Percentiles rank a stretch among this genome's conserved stretches.
Evolutionary conservation across 64 coral and sea anemone genomes (phyloP).

Genomic region (Montipora capricornis): DNA sequence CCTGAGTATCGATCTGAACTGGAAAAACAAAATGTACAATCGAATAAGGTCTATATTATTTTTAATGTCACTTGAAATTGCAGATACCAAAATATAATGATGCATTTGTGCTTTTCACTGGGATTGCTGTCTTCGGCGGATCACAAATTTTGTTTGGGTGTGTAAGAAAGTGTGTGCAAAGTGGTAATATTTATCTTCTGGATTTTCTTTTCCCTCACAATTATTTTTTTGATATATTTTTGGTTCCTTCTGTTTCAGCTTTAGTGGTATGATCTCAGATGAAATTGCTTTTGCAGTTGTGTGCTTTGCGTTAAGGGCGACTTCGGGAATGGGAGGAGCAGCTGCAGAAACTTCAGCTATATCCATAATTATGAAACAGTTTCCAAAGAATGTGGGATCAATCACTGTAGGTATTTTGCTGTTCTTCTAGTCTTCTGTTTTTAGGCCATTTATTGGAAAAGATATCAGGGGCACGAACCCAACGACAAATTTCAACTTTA

Average conservation of each 20-base stretch:
- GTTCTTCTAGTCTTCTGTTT: too few species aligned
- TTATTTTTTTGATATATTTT: too few species aligned
- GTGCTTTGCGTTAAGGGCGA: neutral
- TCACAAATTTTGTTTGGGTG: constrained; percentile 24
- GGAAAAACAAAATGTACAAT: too few species aligned
- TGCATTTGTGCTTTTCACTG: constrained; percentile 14
- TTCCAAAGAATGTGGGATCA: neutral
- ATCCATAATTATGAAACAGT: neutral
- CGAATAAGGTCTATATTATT: too few species aligned
- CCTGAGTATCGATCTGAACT: too few species aligned
- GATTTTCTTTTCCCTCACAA: too few species aligned
- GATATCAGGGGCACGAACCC: too few species aligned
- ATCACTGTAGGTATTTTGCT: neutral
- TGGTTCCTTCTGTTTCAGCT: neutral
- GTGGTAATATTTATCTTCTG: neutral
- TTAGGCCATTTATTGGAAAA: too few species aligned
- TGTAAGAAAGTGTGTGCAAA: neutral
- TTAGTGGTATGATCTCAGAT: neutral
- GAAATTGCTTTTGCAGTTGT: neutral
- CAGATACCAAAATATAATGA: constrained; percentile 30
- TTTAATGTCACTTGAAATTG: neutral
- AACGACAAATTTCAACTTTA: too few species aligned
- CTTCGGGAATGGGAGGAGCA: neutral
- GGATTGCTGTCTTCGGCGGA: constrained; percentile 11
- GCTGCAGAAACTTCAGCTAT: neutral